Conservation (phyloP, 2,888 invertebrate species). For the Bimastos eiseni region DNA sequence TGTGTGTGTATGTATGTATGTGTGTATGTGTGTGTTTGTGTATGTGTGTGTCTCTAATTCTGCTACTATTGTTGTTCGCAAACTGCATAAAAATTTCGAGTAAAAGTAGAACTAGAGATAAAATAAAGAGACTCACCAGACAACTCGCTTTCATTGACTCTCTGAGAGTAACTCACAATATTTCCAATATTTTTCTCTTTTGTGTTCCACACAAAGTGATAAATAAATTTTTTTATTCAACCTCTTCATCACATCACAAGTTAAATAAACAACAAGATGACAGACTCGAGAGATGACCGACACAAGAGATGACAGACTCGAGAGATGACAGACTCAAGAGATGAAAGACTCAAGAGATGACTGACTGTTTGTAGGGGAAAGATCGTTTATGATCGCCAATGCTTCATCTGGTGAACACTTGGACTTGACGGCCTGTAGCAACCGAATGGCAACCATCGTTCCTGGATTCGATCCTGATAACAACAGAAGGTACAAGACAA, state of each 20-base stretch:
- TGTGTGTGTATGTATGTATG: background rate
- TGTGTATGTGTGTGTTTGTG: background rate
- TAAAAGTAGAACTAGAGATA: background rate
- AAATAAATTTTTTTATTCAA: background rate
- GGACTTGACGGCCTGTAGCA: constrained; percentile 83
- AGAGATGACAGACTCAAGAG: too few species aligned
- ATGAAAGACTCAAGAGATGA: background rate
- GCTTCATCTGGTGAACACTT: constrained; percentile 90
- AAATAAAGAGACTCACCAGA: background rate
- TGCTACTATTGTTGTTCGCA: background rate
- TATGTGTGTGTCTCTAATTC: background rate
- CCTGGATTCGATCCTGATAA: constrained; percentile 59
- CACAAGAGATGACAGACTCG: background rate
- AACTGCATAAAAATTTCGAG: background rate
- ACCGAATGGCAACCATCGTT: constrained; percentile 72
- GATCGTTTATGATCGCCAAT: constrained; percentile 79
- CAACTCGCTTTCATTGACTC: background rate
- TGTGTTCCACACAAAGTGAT: too few species aligned
- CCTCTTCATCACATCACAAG: background rate
- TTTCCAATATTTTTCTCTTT: background rate
- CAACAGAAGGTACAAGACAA: background rate
- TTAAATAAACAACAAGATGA: too few species aligned
- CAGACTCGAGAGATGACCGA: too few species aligned
- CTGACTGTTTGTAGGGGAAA: constrained; percentile 66
- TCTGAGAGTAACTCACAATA: too few species aligned